These are phyloP conservation scores for Lepidostoma basale DNA, from an alignment of 1,140 invertebrate species.

Conservation along the genomic window DNA sequence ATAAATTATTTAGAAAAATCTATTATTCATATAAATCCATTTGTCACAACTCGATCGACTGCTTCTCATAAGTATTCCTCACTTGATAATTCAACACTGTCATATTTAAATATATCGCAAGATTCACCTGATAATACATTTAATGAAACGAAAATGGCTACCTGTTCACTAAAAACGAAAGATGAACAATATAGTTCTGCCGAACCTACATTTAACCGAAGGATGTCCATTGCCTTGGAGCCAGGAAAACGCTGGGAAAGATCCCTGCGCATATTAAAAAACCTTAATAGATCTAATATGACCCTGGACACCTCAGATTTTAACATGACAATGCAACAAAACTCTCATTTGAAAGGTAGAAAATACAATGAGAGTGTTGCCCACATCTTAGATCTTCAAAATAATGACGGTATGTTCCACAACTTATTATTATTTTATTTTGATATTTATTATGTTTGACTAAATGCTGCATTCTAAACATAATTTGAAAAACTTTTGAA, in stretches of 20 bases:
- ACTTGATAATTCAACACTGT: not conserved
- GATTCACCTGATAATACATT: not conserved
- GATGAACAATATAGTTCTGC: too few species aligned
- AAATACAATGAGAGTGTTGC: slow-evolving; percentile 58
- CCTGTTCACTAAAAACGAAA: too few species aligned
- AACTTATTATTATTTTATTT: too few species aligned
- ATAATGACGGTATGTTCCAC: slow-evolving; percentile 45
- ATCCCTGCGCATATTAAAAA: slow-evolving; percentile 56
- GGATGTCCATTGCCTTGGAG: slow-evolving; percentile 11
- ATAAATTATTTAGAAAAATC: too few species aligned
- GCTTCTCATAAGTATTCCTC: not conserved
- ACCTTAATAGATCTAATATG: slow-evolving; percentile 51
- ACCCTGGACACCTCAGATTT: slow-evolving; percentile 2
- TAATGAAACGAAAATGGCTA: too few species aligned
- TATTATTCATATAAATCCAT: not conserved
- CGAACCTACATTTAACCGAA: not conserved
- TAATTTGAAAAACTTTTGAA: too few species aligned
- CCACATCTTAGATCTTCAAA: slow-evolving; percentile 56
- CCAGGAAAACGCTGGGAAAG: slow-evolving; percentile 59
- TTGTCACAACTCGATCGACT: not conserved
- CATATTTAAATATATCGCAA: not conserved
- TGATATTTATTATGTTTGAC: too few species aligned
- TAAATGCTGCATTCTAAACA: too few species aligned
- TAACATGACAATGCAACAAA: slow-evolving; percentile 43
- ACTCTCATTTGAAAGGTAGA: slow-evolving; percentile 50